A percentile compares a stretch with the other conserved stretches of the same genome.
These are phyloP conservation scores for Nemurella pictetii DNA, from an alignment of 2,888 invertebrate genomes.

Conservation along the genomic window DNA sequence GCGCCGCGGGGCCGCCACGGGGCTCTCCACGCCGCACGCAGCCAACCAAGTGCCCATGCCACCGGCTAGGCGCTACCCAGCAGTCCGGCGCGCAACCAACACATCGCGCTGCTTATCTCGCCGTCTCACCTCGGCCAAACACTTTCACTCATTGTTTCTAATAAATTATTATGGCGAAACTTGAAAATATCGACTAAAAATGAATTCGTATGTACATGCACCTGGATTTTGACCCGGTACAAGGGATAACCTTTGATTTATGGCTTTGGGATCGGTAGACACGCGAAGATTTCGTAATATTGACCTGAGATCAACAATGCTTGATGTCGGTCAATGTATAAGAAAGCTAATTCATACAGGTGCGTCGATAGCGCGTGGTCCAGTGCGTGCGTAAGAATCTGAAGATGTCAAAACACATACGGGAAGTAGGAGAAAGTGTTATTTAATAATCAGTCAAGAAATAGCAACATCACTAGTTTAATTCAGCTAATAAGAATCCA, in stretches of 20 bases:
- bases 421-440: slow-evolving; percentile 27
- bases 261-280: neutral
- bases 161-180: slow-evolving; percentile 1
- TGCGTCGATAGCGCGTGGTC: neutral
- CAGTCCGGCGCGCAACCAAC: too few species aligned
- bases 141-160: slow-evolving; percentile 30
- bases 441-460: slow-evolving; percentile 11
- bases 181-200: neutral
- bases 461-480: slow-evolving; percentile 25
- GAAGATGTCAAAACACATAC: slow-evolving; percentile 24
- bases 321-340: slow-evolving; percentile 1
- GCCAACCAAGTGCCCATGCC: too few species aligned
- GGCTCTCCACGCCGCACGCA: neutral
- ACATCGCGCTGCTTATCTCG: neutral
- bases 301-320: slow-evolving; percentile 6
- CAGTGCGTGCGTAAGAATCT: neutral
- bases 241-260: neutral
- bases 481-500: slow-evolving; percentile 29
- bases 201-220: neutral
- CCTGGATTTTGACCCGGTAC: neutral
- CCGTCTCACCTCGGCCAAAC: slow-evolving; percentile 9
- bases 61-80: neutral
- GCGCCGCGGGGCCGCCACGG: neutral
- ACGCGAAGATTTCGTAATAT: neutral
- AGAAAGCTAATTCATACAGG: neutral